Evolutionary conservation across 2,797 vertebrate genomes (phyloP), one percentile per base, ranked within the genome.

Genomic region (Falco concolor): DNA sequence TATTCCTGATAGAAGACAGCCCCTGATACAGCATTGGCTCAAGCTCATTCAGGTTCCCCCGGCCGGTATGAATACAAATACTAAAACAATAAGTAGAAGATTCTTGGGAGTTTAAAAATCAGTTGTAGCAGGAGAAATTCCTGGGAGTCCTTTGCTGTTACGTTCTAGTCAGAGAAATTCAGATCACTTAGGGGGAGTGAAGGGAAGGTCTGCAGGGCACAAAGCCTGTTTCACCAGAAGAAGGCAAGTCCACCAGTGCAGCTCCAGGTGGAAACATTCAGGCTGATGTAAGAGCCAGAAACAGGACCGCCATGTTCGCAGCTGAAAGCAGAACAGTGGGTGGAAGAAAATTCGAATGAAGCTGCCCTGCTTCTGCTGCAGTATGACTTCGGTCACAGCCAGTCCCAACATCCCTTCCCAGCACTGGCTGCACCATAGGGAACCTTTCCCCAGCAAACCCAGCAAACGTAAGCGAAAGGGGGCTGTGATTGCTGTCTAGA

Each of bases 351-450:
- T 73, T 10, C 1, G 2, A 87, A 77, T 10, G 34, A 63, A 87
- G 56, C 25, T 77, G 59, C 28, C 14, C 63, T 67, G 27, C 30
- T 87, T 70, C 36, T 92, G 73, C 87, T 88, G 82, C 73, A 89
- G 60, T 17, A 24, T 8, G 36, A 63, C 56, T 84, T 77, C 40
- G 42, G 42, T 17, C 30, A 82, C 10, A 79, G 36, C 7, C 25
- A 25, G 16, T 14, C 28, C 42, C 57, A 45, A 25, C 10, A 57
- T 20, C 45, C n/a, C 28, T 72, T 74, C 68, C 28, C 57, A 64
- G 13, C 0, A 0, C 38, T 21, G n/a, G 57, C 10, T 45, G 60
- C 8, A 2, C 25, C 19, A 7, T 28, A 2, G 1, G 56, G 13
- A 84, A 50, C 3, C 13, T 44, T 42, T 28, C 7, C 28, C 47